phyloP scores from a whole-genome alignment of 1,140 invertebrate genomes.

The Heterodera schachtii region DNA sequence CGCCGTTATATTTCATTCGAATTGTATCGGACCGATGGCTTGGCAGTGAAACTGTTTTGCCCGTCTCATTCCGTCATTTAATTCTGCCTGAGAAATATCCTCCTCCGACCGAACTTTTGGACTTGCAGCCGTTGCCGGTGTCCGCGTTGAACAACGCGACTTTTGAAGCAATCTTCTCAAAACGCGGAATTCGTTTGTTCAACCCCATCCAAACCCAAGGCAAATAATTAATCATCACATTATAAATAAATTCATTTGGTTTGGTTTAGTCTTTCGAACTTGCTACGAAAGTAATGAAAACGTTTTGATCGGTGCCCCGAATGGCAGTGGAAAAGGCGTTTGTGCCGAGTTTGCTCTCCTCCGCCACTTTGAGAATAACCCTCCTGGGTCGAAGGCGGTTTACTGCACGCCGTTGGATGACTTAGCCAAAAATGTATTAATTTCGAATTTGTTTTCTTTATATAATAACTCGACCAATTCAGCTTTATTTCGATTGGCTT shows the following conservation, averaged over 20 bases:
- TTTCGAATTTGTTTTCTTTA: constrained; percentile 13
- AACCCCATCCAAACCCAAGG: constrained; percentile 97
- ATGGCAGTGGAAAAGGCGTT: constrained; percentile 93
- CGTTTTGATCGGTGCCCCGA: constrained; percentile 95
- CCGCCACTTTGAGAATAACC: constrained; percentile 78
- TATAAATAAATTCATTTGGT: constrained; percentile 14
- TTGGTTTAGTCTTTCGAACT: constrained; percentile 84
- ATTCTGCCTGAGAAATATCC: constrained; percentile 97
- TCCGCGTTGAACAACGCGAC: constrained; percentile 76
- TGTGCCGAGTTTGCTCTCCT: constrained; percentile 95
- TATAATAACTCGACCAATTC: constrained; percentile 27
- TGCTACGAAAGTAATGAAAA: constrained; percentile 98
- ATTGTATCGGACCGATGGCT: constrained; percentile 71
- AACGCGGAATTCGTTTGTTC: constrained; percentile 83
- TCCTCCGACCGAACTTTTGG: constrained; percentile 94
- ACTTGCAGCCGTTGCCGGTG: constrained; percentile 92
- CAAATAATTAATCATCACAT: constrained; percentile 35
- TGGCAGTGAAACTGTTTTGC: constrained; percentile 85
- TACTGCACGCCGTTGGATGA: constrained; percentile 90
- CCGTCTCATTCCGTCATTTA: constrained; percentile 94
- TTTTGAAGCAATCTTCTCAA: constrained; percentile 83
- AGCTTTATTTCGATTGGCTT: constrained; percentile 85
- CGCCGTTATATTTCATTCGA: constrained; percentile 94
- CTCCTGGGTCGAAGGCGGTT: constrained; percentile 76
- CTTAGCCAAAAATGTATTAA: constrained; percentile 76